Base-by-base conservation (phyloP, 2,113 vertebrate genomes). In the Perca flavescens region DNA sequence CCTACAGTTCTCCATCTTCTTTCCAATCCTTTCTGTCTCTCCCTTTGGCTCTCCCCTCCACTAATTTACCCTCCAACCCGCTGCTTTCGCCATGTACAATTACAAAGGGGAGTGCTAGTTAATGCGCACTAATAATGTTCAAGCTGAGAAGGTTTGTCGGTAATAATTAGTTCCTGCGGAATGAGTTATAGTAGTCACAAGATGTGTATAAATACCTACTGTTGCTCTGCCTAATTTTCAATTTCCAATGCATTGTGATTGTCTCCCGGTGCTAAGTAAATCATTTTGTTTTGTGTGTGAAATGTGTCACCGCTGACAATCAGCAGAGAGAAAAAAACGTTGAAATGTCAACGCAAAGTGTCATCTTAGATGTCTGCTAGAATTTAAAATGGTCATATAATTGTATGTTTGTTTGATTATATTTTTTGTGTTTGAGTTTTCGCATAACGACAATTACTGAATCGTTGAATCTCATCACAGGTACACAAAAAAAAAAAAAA, bases 121-220 rank as follows among this genome's bases (percentile, higher is more conserved):
- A 97, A 96, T 95, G 93, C 93, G 89, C 91, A 92, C 91, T 96
- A 96, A 95, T 97, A 95, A 96, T 77, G 60, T 89, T 97, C 95
- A 94, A 96, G 95, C 95, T 95, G 96, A 90, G 95, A 93, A 94
- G 92, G 95, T 96, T 96, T 96, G 92, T 94, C 94, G 92, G 95
- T 95, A 96, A 97, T 97, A 97, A 97, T 97, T 96, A 96, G 90
- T 95, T 91, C 91, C 94, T 94, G 89, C 96, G 95, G 95, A 94
- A 92, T 95, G 96, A 92, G 93, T 94, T 93, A 94, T 92, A 89
- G 92, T 89, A 87, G 91, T 91, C 93, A 90, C 86, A 81, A 88
- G 89, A 93, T 83, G 87, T 83, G 88, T 86, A 93, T 91, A 92
- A 91, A 92, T 89, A 90, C 89, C 85, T 80, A 89, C 91, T 88